Base-by-base conservation (phyloP, 1,140 invertebrate species). In the Nasonia longicornis region DNA sequence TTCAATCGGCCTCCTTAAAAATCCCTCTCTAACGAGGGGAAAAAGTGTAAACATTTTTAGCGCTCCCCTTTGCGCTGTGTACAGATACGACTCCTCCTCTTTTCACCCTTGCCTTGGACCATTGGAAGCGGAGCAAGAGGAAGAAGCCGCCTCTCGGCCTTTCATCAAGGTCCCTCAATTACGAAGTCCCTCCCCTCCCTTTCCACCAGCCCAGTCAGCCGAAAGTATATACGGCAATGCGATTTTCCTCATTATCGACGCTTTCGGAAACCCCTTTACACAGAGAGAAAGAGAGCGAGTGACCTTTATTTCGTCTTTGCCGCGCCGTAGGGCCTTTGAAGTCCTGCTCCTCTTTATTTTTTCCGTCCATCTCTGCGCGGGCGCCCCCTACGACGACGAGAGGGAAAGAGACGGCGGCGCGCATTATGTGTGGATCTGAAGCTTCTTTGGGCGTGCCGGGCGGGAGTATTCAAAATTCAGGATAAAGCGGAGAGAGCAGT, bases 181-280 rank as follows among this genome's bases (percentile, higher is more conserved):
- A 63, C 7, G 11, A 31, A 66, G 74, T 35, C 22, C 22, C 74
- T 64, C 66, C 45, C 31, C 58, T 8, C 8, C 22, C 20, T 6
- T 20, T 29, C 14, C 16, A 72, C 38, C 38, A 26, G 2, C 42
- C 7, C 22, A 67, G 64, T 8, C 26, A 29, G 71, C 8, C n/a
- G 64, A 64, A 10, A 2, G n/a, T 76, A 22, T 14, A 26, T 38
- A 20, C 58, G 14, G 52, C 29, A 74, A 74, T 69, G 10, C 22
- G 48, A 79, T 79, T 79, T 79, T 71, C 45, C 77, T 79, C 69
- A 79, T 71, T 79, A 79, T 79, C 31, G 69, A 58, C 48, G 67
- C 48, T 71, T 79, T 71, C 8, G 77, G 48, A 79, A 63, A 79
- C 16, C 77, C 22, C 67, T 71, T 35, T 67, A n/a, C 20, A 58